Base-by-base conservation (phyloP, 2,888 invertebrate genomes). In the Xanthorhoe designata region DNA sequence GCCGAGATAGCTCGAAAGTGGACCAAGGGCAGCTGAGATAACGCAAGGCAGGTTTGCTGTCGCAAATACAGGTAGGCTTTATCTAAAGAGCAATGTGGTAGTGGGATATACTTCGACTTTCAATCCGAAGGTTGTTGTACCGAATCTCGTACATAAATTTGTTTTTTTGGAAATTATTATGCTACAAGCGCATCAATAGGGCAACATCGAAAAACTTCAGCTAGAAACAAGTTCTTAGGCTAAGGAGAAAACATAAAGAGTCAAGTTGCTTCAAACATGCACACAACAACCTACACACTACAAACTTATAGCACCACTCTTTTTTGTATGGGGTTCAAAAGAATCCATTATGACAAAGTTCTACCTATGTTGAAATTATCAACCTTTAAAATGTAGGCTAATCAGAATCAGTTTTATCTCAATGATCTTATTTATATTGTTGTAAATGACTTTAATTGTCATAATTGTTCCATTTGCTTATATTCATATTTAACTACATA, bases 11-110 rank as follows among this genome's bases (percentile, higher is more conserved):
- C 80, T 66, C 62, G 79, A 84, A 92, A 89, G 88, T 92, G 86
- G 92, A 89, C 88, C 92, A 93, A 93, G 92, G 92, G 91, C 91
- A 84, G 77, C 81, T 75, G 80, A 81, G 90, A 91, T 91, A 91
- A 90, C 88, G 76, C 89, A 90, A 91, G 90, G 89, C 82, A 68
- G 51, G 56, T 66, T 58, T 72, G 54, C 59, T 55, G 61, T 71
- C 68, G 72, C 68, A 62, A 69, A 73, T 66, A 64, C 51, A 64
- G 67, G 66, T 68, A 70, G 17, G 17, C 64, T 66, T 57, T 61
- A 67, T 59, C 10, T 13, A 42, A 42, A 42, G 2, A 42, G 38
- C 38, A 13, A 13, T 42, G 35, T 35, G 13, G 38, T 13, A 42
- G 13, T 42, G 38, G 38, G 13, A 42, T 13, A 13, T 42, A 42